Base-by-base conservation (phyloP, 2,797 vertebrate species). In the Hippocampus kuda region DNA sequence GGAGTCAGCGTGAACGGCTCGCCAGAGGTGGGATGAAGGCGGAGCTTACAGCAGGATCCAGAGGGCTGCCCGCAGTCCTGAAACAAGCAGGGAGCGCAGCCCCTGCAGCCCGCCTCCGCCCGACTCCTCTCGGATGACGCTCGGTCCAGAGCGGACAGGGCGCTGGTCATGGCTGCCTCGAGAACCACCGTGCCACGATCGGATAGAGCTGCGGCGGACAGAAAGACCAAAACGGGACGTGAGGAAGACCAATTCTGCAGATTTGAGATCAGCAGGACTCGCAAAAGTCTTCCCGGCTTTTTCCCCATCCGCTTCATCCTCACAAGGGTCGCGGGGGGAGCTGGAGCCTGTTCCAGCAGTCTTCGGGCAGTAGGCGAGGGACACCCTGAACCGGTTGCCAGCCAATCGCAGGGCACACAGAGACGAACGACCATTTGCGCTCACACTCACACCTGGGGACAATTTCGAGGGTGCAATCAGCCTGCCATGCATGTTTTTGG, bases 161-260 rank as follows among this genome's bases (percentile, higher is more conserved):
- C 94, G 0, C 88, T 92, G 30, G 91, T 90, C 89, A 94, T 88
- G 0, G 94, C 94, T 0, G 93, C 92, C 85, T 96, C 95, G 68
- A 99, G 75, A 54, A 94, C 93, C 79, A 94, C 87, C 0, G 95
- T 99, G 15, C 97, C 97, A 1, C 93, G 91, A 72, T 90, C 92
- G 0, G 95, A 97, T 70, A 99, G 84, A 0, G 91, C 97, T 99
- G 88, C 51, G 68, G 26, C 53, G 44, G 27, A 56, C 53, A 56
- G 5, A 44, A 59, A 41, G 30, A 72, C 2, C 30, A 22, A 15
- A 38, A 24, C 8, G 18, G 48, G 5, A 46, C 12, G 2, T 46
- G 12, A 46, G 15, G 44, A 46, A 46, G 15, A 46, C 11, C 44
- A 3, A 46, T 46, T 2, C 44, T 15, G 13, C 44, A 46, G 44